phyloP scores from a whole-genome alignment of 2,888 invertebrate genomes.

The Oscheius sp. region DNA sequence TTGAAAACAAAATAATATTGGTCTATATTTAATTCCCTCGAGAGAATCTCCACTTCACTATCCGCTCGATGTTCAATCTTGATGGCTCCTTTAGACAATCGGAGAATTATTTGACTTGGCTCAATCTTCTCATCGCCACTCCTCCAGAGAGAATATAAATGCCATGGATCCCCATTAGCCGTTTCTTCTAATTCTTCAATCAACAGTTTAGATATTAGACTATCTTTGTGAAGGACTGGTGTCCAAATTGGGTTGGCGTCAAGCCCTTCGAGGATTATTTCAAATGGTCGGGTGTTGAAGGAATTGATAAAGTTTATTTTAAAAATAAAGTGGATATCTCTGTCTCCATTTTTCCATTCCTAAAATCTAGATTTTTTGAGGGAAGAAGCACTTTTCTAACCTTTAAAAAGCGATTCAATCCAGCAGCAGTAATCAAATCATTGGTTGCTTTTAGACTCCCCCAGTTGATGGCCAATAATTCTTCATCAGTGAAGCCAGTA shows the following conservation, averaged over 20 bases:
- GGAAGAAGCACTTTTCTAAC: too few species aligned
- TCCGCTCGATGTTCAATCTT: too few species aligned
- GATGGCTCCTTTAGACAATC: too few species aligned
- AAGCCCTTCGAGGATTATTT: background rate
- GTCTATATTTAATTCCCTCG: too few species aligned
- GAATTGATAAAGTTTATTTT: background rate
- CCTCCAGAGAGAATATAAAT: background rate
- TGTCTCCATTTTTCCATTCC: background rate
- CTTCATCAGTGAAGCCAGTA: constrained; percentile 11
- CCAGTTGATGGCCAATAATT: background rate
- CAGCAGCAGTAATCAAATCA: constrained; percentile 1
- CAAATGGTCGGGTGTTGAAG: background rate
- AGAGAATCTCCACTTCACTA: too few species aligned
- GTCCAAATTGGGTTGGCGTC: background rate
- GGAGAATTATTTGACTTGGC: too few species aligned
- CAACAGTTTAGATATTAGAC: background rate
- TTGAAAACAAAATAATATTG: too few species aligned
- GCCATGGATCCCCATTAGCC: background rate
- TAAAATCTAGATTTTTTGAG: too few species aligned
- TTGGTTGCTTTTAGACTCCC: background rate
- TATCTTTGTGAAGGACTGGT: background rate
- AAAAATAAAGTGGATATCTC: background rate
- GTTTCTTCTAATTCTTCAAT: background rate
- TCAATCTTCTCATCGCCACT: background rate
- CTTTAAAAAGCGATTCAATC: constrained; percentile 7